Conservation (phyloP, 2,113 vertebrate species). For the Pollachius pollachius region DNA sequence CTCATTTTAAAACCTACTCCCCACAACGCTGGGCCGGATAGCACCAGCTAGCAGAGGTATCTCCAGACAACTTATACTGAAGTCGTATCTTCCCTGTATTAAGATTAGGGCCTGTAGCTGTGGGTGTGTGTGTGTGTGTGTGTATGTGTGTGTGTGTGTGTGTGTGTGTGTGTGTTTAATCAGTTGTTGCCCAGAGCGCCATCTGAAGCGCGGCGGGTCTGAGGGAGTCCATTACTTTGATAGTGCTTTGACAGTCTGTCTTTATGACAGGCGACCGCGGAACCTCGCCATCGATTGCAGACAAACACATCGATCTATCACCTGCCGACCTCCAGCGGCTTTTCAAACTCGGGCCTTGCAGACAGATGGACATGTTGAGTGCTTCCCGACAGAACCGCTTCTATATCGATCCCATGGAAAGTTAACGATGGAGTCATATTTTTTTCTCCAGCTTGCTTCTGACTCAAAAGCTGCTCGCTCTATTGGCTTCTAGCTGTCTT, state of each 20-base stretch:
- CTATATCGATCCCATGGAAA: constrained; percentile 68
- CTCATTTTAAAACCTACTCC: too few relatives aligned
- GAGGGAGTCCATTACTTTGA: constrained; percentile 67
- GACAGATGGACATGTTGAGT: constrained; percentile 69
- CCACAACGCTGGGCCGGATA: too few relatives aligned
- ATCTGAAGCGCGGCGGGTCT: constrained; percentile 42
- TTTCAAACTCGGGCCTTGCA: constrained; percentile 57
- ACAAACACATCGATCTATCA: constrained; percentile 76
- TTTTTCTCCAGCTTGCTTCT: constrained; percentile 44
- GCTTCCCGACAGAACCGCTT: constrained; percentile 58
- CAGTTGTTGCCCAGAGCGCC: constrained; percentile 52
- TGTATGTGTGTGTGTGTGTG: background rate
- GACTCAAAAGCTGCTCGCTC: constrained; percentile 38
- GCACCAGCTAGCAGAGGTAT: constrained; percentile 22
- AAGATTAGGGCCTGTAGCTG: background rate
- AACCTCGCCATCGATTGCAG: constrained; percentile 61
- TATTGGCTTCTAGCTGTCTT: constrained; percentile 33
- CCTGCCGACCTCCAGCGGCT: constrained; percentile 65
- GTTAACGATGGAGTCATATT: constrained; percentile 71
- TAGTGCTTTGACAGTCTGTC: constrained; percentile 72
- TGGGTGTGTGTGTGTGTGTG: constrained; percentile 7
- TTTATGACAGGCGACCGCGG: constrained; percentile 69
- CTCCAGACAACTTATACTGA: constrained; percentile 50
- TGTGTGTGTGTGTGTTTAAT: constrained; percentile 18
- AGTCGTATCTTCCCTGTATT: constrained; percentile 39